These are phyloP conservation scores for Rhagonycha fulva DNA, from an alignment of 2,888 invertebrate genomes.

Conservation along the genomic window DNA sequence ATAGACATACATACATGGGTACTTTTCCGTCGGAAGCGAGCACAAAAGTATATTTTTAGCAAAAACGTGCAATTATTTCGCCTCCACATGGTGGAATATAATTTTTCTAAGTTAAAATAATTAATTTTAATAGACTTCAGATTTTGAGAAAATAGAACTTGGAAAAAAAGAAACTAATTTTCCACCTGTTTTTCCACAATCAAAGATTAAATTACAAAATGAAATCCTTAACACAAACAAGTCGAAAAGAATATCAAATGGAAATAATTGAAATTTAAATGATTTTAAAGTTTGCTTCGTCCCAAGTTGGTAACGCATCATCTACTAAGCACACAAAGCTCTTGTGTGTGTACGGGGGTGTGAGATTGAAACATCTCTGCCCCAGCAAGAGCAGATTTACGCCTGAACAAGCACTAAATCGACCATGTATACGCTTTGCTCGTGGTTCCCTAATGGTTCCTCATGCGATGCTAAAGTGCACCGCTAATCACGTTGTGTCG, in stretches of 20 bases:
- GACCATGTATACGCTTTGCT: constrained; percentile 29
- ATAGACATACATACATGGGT: too few relatives aligned
- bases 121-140: too few relatives aligned
- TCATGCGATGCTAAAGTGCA: constrained; percentile 41
- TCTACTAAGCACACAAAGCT: constrained; percentile 25
- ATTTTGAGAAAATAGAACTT: too few relatives aligned
- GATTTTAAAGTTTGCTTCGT: constrained; percentile 12
- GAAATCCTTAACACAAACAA: background rate
- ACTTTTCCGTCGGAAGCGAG: too few relatives aligned
- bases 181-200: background rate
- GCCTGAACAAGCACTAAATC: constrained; percentile 33
- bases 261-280: constrained; percentile 13
- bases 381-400: constrained; percentile 23
- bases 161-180: background rate
- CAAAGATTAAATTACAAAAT: background rate
- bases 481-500: constrained; percentile 39
- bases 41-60: too few relatives aligned
- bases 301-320: constrained; percentile 24
- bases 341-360: constrained; percentile 30
- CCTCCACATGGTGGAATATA: too few relatives aligned
- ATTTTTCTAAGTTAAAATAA: too few relatives aligned
- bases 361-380: constrained; percentile 36
- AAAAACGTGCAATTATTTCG: too few relatives aligned
- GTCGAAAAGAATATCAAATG: background rate
- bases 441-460: constrained; percentile 40